Conservation (phyloP, 2,113 vertebrate genomes). For the Lasiurus borealis region DNA sequence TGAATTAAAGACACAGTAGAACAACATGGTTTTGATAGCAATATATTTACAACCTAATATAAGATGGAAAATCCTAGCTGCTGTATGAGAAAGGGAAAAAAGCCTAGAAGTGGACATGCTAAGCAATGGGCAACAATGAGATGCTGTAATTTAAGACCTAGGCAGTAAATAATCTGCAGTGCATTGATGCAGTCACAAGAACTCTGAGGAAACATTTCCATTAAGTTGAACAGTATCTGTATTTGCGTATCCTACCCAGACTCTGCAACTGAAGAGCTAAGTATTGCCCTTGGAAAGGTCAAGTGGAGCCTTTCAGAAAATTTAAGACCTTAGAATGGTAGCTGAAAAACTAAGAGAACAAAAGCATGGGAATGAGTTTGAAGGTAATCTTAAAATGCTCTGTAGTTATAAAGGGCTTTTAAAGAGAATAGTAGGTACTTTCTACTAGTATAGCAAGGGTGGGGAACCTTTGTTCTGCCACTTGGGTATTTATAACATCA, state of each 20-base stretch:
- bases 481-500: too few species aligned
- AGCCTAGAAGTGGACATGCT: background rate
- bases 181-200: background rate
- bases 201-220: background rate
- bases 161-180: too few species aligned
- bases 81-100: constrained; percentile 11
- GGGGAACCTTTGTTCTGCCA: too few species aligned
- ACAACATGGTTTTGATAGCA: constrained; percentile 39
- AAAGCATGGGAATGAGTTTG: constrained; percentile 7
- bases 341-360: background rate
- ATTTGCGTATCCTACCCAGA: background rate
- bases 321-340: constrained; percentile 20
- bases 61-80: background rate
- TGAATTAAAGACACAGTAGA: constrained; percentile 48
- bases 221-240: background rate
- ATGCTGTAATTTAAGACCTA: background rate
- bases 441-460: too few species aligned
- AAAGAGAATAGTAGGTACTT: background rate
- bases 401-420: constrained; percentile 25
- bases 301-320: constrained; percentile 7
- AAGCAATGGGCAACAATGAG: background rate
- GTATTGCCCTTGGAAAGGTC: background rate
- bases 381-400: background rate
- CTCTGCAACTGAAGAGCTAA: background rate
- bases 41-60: constrained; percentile 33